These are phyloP conservation scores for Rhodophaea formosa DNA, from an alignment of 2,888 invertebrate genomes.

Conservation along the genomic window DNA sequence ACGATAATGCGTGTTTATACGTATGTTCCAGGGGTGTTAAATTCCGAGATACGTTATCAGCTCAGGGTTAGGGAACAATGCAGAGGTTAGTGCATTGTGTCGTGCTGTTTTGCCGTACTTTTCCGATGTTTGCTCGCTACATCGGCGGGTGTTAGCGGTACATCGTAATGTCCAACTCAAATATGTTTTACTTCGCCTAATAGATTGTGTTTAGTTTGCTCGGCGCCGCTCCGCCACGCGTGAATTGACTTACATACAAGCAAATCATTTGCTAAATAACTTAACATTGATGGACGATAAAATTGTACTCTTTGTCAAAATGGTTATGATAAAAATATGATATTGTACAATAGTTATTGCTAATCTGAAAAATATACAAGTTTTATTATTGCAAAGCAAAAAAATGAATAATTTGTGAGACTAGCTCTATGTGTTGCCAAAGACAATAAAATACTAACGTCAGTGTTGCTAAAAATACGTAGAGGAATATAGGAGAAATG, in stretches of 20 bases:
- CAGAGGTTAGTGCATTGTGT: conserved; percentile 30
- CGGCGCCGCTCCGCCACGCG: conserved; percentile 39
- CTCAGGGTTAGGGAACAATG: conserved; percentile 24
- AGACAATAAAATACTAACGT: too few species aligned
- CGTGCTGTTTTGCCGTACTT: conserved; percentile 51
- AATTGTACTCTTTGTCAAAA: too few species aligned
- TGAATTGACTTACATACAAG: conserved; percentile 23
- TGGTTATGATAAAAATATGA: too few species aligned
- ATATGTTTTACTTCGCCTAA: conserved; percentile 53
- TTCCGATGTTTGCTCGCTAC: conserved; percentile 68
- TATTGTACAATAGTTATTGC: too few species aligned
- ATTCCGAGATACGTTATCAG: conserved; percentile 17
- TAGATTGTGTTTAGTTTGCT: conserved; percentile 52
- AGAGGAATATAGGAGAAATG: too few species aligned
- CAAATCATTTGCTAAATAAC: not conserved
- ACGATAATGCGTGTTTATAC: too few species aligned
- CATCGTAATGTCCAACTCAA: conserved; percentile 61
- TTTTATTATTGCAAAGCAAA: too few species aligned
- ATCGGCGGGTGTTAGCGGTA: conserved; percentile 50
- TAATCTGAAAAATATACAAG: too few species aligned
- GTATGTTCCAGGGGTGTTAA: not conserved
- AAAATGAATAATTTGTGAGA: too few species aligned
- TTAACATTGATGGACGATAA: too few species aligned
- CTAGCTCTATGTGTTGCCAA: too few species aligned
- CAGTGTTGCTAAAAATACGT: too few species aligned